Percentiles rank a stretch among this genome's conserved stretches.
Conservation (phyloP, 2,797 vertebrate species). For the Bovichtus diacanthus region DNA sequence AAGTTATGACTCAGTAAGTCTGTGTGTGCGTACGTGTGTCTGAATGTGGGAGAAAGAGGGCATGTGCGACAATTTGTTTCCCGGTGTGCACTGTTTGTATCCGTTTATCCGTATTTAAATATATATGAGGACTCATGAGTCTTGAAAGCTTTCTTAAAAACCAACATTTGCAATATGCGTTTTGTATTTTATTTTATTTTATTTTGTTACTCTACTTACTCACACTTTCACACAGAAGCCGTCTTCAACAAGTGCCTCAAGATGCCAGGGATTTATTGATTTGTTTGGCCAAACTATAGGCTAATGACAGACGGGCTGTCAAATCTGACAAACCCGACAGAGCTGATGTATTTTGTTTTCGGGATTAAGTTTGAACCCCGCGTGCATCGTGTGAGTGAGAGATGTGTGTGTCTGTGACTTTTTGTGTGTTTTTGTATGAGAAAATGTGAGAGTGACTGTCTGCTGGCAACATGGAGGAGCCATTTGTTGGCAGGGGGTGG, state of each 20-base stretch:
- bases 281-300: conserved; percentile 35
- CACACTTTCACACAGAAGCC: conserved; percentile 14
- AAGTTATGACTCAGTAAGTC: conserved; percentile 62
- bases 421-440: conserved; percentile 4
- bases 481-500: too few species aligned
- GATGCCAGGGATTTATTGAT: conserved; percentile 44
- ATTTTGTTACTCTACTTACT: conserved; percentile 9
- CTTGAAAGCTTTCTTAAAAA: conserved; percentile 50
- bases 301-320: conserved; percentile 57
- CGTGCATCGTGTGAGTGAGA: background rate
- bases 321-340: conserved; percentile 48
- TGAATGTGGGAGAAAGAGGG: conserved; percentile 10
- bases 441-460: background rate
- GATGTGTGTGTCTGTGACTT: background rate
- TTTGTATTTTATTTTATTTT: too few species aligned
- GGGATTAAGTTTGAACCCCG: background rate
- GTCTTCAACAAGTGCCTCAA: conserved; percentile 40
- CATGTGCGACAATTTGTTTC: conserved; percentile 30
- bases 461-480: background rate
- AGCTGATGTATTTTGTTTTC: conserved; percentile 26
- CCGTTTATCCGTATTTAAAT: conserved; percentile 58
- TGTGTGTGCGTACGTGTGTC: conserved; percentile 19
- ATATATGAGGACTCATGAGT: conserved; percentile 36
- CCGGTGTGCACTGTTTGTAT: conserved; percentile 39
- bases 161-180: conserved; percentile 16